phyloP scores from a whole-genome alignment of 1,140 invertebrate genomes.

The Bombus pascuorum region DNA sequence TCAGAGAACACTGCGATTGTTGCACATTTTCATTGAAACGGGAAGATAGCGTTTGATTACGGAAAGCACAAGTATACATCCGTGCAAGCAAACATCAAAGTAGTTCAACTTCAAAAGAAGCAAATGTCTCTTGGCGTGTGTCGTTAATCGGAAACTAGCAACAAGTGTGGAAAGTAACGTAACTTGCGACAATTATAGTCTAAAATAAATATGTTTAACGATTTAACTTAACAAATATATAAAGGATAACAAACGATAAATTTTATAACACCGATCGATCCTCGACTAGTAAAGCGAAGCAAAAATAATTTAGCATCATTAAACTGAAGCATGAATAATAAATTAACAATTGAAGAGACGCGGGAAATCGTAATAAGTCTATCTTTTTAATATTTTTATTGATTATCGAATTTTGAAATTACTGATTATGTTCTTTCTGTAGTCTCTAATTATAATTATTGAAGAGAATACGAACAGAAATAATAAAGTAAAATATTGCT shows the following conservation, averaged over 20 bases:
- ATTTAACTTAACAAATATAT: constrained; percentile 30
- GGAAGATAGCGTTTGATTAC: not conserved
- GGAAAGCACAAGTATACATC: constrained; percentile 11
- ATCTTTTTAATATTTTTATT: no score
- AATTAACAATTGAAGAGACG: not conserved
- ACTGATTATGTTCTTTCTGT: no score
- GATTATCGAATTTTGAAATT: no score
- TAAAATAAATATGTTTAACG: not conserved
- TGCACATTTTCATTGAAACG: not conserved
- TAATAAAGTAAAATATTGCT: no score
- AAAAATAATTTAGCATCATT: no score
- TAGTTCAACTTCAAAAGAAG: not conserved
- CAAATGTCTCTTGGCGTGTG: constrained; percentile 9
- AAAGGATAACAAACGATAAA: not conserved
- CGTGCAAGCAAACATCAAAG: not conserved
- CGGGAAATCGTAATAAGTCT: no score
- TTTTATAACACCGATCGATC: not conserved
- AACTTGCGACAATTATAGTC: not conserved
- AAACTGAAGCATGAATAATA: not conserved
- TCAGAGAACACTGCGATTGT: constrained; percentile 14
- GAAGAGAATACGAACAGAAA: no score
- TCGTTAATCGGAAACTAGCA: not conserved
- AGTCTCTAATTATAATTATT: no score
- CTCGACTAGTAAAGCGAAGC: not conserved
- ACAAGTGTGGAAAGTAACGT: not conserved